These are phyloP conservation scores for Nixonia krombeini DNA, from an alignment of 1,140 invertebrate species.

Conservation along the genomic window DNA sequence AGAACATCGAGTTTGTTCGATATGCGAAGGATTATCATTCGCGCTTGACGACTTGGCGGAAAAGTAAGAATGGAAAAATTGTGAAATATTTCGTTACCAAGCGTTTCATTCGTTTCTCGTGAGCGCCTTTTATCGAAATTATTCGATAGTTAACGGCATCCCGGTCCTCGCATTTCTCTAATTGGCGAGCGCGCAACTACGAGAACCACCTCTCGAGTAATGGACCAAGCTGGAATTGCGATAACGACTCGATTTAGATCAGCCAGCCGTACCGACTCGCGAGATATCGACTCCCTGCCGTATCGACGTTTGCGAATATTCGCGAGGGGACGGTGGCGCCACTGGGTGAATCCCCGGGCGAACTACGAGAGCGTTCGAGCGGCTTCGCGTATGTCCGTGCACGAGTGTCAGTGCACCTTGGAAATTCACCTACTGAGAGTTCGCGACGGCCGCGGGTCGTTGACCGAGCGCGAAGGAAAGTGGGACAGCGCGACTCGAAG, in stretches of 20 bases:
- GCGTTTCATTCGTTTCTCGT: no score
- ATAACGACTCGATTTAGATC: slow-evolving; percentile 32
- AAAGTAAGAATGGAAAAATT: no score
- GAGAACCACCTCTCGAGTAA: background rate
- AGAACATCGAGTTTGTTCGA: no score
- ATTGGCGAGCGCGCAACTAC: background rate
- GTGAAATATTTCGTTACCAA: no score
- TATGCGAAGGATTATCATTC: no score
- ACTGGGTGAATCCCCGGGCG: slow-evolving; percentile 24
- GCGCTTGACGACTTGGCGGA: no score
- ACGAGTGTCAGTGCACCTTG: slow-evolving; percentile 62
- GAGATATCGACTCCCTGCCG: slow-evolving; percentile 53
- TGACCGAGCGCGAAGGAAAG: slow-evolving; percentile 70
- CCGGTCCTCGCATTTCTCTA: no score
- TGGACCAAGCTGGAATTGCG: slow-evolving; percentile 24
- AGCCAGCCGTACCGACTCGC: slow-evolving; percentile 30
- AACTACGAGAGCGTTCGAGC: slow-evolving; percentile 27
- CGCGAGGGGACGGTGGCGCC: slow-evolving; percentile 64
- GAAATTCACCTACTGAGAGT: slow-evolving; percentile 63
- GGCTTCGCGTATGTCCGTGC: slow-evolving; percentile 21
- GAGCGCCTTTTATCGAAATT: no score
- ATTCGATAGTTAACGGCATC: no score
- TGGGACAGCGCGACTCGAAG: slow-evolving; percentile 65
- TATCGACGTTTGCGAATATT: slow-evolving; percentile 59
- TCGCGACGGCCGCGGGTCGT: slow-evolving; percentile 60